Conservation (phyloP, 1,140 invertebrate genomes). For the Nasonia vitripennis region DNA sequence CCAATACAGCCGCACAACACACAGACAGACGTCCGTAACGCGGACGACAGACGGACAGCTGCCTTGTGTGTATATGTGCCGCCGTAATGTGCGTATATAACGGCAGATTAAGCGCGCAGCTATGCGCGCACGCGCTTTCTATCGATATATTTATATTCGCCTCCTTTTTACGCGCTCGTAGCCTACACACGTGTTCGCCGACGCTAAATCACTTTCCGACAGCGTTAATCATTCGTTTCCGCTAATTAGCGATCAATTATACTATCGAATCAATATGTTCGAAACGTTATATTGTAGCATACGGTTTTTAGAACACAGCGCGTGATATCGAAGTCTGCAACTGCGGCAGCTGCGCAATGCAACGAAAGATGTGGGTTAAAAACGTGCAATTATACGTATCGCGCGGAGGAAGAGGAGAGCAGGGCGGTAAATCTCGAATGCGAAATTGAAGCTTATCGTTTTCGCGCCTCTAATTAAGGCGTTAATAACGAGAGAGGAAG, state of each 20-base stretch:
- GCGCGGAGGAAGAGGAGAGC: not conserved
- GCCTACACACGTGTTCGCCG: no score
- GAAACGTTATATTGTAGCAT: not conserved
- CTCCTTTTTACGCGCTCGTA: no score
- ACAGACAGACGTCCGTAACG: no score
- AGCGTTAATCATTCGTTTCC: not conserved
- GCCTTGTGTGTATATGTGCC: no score
- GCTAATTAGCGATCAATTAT: not conserved
- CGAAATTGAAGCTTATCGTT: slow-evolving; percentile 24
- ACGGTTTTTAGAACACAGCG: not conserved
- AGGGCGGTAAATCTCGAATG: not conserved
- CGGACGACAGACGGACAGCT: not conserved
- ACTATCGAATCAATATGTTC: not conserved
- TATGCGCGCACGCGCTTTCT: slow-evolving; percentile 19
- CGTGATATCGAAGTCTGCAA: no score
- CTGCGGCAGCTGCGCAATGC: not conserved
- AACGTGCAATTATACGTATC: slow-evolving; percentile 4
- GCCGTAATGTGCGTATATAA: not conserved
- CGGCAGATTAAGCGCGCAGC: slow-evolving; percentile 35
- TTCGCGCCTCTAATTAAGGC: slow-evolving; percentile 13
- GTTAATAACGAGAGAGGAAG: not conserved
- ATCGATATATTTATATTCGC: slow-evolving; percentile 5
- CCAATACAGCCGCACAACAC: no score
- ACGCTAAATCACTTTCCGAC: not conserved
- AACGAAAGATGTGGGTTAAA: slow-evolving; percentile 20